Evolutionary conservation across 2,797 vertebrate species (phyloP).

Genomic region (Darevskia nairensis): DNA sequence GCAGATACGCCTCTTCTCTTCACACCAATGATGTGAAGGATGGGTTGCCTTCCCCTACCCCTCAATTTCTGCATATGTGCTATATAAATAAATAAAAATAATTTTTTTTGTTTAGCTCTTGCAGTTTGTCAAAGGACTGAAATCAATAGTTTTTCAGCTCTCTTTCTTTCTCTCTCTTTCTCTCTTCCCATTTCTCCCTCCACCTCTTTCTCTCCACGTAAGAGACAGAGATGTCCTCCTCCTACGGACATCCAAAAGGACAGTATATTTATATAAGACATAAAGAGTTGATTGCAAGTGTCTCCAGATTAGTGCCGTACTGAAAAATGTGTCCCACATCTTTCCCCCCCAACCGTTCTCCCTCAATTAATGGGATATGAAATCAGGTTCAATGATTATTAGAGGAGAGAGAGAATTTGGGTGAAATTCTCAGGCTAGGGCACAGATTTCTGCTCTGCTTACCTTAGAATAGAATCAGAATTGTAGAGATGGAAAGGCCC

Average conservation of each 20-base stretch:
- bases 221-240: background rate
- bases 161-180: background rate
- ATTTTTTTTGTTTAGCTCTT: conserved; percentile 9
- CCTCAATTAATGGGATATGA: too few species aligned
- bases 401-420: too few species aligned
- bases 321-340: background rate
- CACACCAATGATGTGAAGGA: conserved; percentile 45
- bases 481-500: too few species aligned
- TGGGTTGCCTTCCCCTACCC: conserved; percentile 5
- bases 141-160: conserved; percentile 44
- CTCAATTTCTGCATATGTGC: conserved; percentile 55
- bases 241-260: background rate
- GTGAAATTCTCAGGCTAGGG: too few species aligned
- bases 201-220: too few species aligned
- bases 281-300: conserved; percentile 16
- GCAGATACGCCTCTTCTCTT: conserved; percentile 66
- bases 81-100: background rate
- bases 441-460: too few species aligned
- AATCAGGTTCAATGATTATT: too few species aligned
- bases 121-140: conserved; percentile 1
- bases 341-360: too few species aligned
- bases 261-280: background rate
- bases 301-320: background rate
- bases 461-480: too few species aligned
- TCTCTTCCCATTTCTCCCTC: background rate